Evolutionary conservation across 2,888 invertebrate genomes (phyloP).

Genomic region (Pinctada fucata): DNA sequence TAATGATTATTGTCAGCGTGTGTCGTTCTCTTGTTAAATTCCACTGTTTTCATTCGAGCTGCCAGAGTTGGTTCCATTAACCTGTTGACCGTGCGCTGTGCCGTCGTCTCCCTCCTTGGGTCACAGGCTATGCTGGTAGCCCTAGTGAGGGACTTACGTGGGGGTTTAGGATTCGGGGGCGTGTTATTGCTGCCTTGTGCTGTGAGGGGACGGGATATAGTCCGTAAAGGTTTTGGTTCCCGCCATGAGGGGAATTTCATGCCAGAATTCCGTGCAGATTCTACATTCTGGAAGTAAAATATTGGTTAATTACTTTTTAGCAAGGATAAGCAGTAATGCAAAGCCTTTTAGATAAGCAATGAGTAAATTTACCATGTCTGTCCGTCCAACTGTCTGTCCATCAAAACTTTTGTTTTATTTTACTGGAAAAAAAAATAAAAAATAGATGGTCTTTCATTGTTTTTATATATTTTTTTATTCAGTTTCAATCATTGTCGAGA

Average conservation of each 20-base stretch:
- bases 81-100: constrained; percentile 37
- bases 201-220: constrained; percentile 31
- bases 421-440: too few relatives aligned
- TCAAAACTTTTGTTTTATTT: too few relatives aligned
- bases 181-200: constrained; percentile 20
- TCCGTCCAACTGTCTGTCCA: too few relatives aligned
- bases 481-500: too few relatives aligned
- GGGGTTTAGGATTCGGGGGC: constrained; percentile 4
- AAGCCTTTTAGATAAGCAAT: too few relatives aligned
- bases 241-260: constrained; percentile 57
- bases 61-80: constrained; percentile 51
- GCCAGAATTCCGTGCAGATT: constrained; percentile 52
- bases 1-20: constrained; percentile 56
- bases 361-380: too few relatives aligned
- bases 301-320: too few relatives aligned
- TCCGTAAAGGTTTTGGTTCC: constrained; percentile 53
- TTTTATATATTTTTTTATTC: too few relatives aligned
- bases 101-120: constrained; percentile 12
- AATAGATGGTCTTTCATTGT: too few relatives aligned
- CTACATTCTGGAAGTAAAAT: constrained; percentile 48
- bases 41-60: constrained; percentile 46
- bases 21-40: constrained; percentile 46
- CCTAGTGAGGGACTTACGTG: background rate
- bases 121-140: constrained; percentile 6
- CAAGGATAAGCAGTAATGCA: too few relatives aligned